A percentile compares a stretch with the other conserved stretches of the same genome.
Evolutionary conservation across 2,113 vertebrate species (phyloP).

Genomic region (Caloenas nicobarica): DNA sequence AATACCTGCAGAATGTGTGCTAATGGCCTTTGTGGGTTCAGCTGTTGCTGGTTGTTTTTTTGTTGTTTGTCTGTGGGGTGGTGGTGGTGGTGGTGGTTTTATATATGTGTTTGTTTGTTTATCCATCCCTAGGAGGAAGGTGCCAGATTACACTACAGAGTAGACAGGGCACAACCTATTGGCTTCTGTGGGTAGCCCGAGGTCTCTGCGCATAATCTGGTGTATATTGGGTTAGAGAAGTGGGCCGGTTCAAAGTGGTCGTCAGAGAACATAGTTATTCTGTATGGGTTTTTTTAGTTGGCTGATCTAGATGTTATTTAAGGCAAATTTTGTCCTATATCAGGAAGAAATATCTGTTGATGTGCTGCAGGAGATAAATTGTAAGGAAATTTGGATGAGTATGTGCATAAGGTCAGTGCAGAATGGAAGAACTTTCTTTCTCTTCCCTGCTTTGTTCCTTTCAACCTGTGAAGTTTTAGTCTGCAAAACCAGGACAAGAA

Average conservation of each 20-base stretch:
- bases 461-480: background rate
- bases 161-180: too few relatives aligned
- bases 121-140: background rate
- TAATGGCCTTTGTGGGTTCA: background rate
- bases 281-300: background rate
- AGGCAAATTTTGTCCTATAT: background rate
- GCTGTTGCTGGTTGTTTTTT: background rate
- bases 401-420: background rate
- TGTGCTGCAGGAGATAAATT: background rate
- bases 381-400: background rate
- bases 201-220: background rate
- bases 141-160: background rate
- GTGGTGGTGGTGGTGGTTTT: background rate
- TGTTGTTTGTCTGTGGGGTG: background rate
- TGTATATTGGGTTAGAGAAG: background rate
- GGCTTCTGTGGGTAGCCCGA: background rate
- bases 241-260: background rate
- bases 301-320: background rate
- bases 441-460: background rate
- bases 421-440: background rate
- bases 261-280: background rate
- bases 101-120: background rate
- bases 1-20: background rate
- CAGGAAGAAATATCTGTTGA: background rate
- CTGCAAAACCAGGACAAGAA: background rate